Evolutionary conservation across 2,113 vertebrate genomes (phyloP).

Genomic region (Pachycephala philippinensis): DNA sequence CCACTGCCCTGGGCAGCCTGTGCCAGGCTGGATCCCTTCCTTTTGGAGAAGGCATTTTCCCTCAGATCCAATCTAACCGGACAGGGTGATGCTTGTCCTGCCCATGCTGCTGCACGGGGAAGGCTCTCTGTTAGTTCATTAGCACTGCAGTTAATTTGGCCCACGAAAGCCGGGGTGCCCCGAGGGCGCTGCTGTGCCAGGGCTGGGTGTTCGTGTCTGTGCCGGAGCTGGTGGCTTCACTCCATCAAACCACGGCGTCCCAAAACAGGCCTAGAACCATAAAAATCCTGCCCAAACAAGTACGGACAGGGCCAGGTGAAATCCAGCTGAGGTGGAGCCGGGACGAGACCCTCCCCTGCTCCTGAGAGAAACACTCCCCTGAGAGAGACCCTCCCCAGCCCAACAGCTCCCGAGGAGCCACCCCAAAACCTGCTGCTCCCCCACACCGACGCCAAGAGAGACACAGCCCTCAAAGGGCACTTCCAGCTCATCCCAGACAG

Average conservation of each 20-base stretch:
- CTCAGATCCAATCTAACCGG: accelerated
- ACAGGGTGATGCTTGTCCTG: background rate
- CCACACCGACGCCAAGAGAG: accelerated
- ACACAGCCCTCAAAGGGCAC: background rate
- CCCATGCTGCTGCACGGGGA: accelerated
- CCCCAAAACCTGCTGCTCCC: background rate
- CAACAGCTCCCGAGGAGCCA: background rate
- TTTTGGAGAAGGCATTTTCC: background rate
- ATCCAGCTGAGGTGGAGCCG: accelerated
- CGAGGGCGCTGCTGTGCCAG: background rate
- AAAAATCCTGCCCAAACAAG: background rate
- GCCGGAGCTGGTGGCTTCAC: background rate
- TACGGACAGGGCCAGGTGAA: background rate
- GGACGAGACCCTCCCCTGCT: background rate
- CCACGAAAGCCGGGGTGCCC: accelerated
- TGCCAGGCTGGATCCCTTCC: background rate
- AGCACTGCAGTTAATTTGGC: background rate
- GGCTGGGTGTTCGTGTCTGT: background rate
- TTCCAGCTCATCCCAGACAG: background rate
- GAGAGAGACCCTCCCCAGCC: background rate
- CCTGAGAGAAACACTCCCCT: background rate
- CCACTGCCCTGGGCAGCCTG: background rate
- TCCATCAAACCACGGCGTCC: background rate
- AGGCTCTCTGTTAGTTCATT: accelerated
- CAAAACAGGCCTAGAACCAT: background rate